Evolutionary conservation across 2,113 vertebrate species (phyloP).

Genomic region (Tautogolabrus adspersus): DNA sequence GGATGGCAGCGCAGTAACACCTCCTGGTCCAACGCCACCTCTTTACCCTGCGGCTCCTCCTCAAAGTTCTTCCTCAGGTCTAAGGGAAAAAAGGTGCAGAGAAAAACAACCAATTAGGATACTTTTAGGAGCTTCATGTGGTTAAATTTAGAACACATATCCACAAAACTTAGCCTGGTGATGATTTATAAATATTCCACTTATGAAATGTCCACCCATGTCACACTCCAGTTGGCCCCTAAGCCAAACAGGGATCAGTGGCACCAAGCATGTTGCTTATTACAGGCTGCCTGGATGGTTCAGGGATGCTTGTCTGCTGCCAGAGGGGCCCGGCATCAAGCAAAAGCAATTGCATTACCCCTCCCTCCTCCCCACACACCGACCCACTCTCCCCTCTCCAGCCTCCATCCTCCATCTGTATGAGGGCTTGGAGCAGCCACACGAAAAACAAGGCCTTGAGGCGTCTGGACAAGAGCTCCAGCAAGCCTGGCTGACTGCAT

Average conservation of each 20-base stretch:
- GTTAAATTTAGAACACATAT: constrained; percentile 33
- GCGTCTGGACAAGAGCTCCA: constrained; percentile 76
- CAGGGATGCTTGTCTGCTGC: constrained; percentile 78
- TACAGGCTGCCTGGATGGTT: constrained; percentile 79
- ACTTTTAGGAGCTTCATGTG: constrained; percentile 24
- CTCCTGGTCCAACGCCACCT: constrained; percentile 96
- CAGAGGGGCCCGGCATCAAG: constrained; percentile 75
- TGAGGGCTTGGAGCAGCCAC: constrained; percentile 75
- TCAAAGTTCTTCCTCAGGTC: constrained; percentile 99
- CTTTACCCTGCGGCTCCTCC: constrained; percentile 93
- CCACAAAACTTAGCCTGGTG: constrained; percentile 36
- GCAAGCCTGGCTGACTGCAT: constrained; percentile 74
- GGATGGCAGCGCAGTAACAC: constrained; percentile 94
- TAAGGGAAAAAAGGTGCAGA: constrained; percentile 57
- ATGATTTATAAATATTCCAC: constrained; percentile 38
- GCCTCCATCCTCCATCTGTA: constrained; percentile 78
- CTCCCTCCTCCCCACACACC: constrained; percentile 54
- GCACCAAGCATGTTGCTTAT: constrained; percentile 77
- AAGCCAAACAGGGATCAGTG: constrained; percentile 72
- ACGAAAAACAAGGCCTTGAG: constrained; percentile 77
- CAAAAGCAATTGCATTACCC: constrained; percentile 83
- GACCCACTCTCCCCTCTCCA: constrained; percentile 59
- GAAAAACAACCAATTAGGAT: constrained; percentile 61
- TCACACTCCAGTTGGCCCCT: constrained; percentile 70
- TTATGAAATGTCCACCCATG: constrained; percentile 51